phyloP scores from a whole-genome alignment of 2,888 invertebrate genomes.

The Plutella xylostella region DNA sequence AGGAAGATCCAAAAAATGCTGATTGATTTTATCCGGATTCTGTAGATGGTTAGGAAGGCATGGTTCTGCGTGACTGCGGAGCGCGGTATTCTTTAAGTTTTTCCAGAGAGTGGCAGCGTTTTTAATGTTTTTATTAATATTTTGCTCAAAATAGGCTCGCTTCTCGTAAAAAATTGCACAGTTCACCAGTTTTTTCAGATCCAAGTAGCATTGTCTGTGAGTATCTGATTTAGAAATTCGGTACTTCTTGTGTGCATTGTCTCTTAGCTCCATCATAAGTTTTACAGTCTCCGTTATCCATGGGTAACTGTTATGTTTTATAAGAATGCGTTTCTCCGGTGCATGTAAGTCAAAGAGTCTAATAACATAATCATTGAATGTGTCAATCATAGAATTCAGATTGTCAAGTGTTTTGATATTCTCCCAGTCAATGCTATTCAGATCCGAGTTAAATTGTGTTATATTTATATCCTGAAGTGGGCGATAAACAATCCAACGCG shows the following conservation, averaged over 20 bases:
- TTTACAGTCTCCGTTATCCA: slow-evolving; percentile 13
- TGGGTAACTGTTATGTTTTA: slow-evolving; percentile 6
- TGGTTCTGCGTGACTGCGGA: neutral
- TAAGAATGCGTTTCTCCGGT: slow-evolving; percentile 2
- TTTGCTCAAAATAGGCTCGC: slow-evolving; percentile 11
- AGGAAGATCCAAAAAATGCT: slow-evolving; percentile 11
- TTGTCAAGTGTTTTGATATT: neutral
- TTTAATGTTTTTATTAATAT: slow-evolving; percentile 9
- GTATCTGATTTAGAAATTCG: neutral
- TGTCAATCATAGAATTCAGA: slow-evolving; percentile 8
- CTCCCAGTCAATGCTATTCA: slow-evolving; percentile 9
- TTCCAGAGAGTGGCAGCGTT: slow-evolving; percentile 13
- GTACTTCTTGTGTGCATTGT: slow-evolving; percentile 7
- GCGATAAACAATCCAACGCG: slow-evolving; percentile 2
- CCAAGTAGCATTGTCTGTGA: slow-evolving; percentile 9
- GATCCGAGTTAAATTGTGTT: slow-evolving; percentile 3
- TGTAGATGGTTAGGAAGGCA: slow-evolving; percentile 9
- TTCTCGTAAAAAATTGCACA: slow-evolving; percentile 7
- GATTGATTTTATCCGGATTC: slow-evolving; percentile 10
- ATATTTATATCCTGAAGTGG: slow-evolving; percentile 11
- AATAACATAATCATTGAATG: slow-evolving; percentile 9
- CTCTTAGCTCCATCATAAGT: slow-evolving; percentile 10
- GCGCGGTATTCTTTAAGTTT: slow-evolving; percentile 9
- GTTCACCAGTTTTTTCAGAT: slow-evolving; percentile 8
- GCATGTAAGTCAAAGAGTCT: slow-evolving; percentile 12